Percentiles rank a stretch among this genome's conserved stretches.
These are phyloP conservation scores for Ophraella communa DNA, from an alignment of 2,888 invertebrate genomes.

Conservation along the genomic window DNA sequence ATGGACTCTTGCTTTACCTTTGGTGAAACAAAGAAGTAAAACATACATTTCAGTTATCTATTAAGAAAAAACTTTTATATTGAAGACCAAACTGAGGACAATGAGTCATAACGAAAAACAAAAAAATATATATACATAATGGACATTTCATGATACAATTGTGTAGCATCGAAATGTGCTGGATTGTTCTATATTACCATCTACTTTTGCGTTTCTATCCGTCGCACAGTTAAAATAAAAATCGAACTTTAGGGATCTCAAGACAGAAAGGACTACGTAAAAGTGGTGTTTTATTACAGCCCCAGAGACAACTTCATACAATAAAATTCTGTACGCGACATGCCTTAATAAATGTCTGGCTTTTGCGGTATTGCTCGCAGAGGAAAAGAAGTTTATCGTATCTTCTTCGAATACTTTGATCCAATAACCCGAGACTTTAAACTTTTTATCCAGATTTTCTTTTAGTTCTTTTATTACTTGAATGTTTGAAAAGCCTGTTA, in stretches of 20 bases:
- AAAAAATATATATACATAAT: too few species aligned
- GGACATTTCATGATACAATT: too few species aligned
- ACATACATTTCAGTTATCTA: too few species aligned
- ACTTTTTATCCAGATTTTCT: not conserved
- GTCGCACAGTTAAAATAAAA: not conserved
- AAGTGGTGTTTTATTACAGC: constrained; percentile 2
- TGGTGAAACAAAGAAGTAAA: too few species aligned
- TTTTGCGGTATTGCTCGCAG: not conserved
- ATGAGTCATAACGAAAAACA: too few species aligned
- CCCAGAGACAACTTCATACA: constrained; percentile 4
- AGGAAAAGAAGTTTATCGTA: not conserved
- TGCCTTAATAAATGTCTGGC: constrained; percentile 5
- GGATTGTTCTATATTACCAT: not conserved
- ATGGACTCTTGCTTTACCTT: too few species aligned
- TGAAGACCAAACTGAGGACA: too few species aligned
- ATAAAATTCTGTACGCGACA: constrained; percentile 13
- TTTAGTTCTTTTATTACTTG: not conserved
- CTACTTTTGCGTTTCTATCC: not conserved
- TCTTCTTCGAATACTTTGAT: not conserved
- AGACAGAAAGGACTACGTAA: not conserved
- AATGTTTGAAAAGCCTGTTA: not conserved
- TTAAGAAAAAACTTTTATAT: too few species aligned
- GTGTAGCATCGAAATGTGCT: not conserved
- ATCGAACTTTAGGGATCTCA: not conserved
- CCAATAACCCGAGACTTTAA: not conserved